Evolutionary conservation across 1,140 invertebrate genomes (phyloP), one percentile per base, ranked within the genome.

Genomic region (Drosophila paulistorum): DNA sequence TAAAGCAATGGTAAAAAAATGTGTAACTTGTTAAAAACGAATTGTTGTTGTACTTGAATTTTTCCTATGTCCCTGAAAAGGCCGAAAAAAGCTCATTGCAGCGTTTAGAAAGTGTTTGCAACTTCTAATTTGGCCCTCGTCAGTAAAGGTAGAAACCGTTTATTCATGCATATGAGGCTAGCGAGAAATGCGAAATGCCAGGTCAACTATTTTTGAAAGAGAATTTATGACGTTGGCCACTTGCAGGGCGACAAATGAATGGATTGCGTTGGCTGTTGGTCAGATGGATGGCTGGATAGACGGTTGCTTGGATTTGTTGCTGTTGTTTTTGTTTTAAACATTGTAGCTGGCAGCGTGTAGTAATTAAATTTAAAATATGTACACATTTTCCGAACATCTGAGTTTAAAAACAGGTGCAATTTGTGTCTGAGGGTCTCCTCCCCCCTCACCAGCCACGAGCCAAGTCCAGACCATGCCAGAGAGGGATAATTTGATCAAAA

Each of bases 321-420:
- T 51, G 79, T 33, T 67, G 70, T 63, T 63, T 71, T 59, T 74
- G 77, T 81, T 69, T 23, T 66, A 54, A 63, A 7, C n/a, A 39
- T 71, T 77, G 74, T 66, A 70, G 70, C 71, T 76, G 57, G 75
- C 71, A 64, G 75, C 64, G 76, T 73, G 69, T 79, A 87, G 83
- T 87, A 87, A 87, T 87, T 87, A 87, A 87, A 87, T 87, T 87
- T 87, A 87, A 87, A 86, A 86, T 86, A 86, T 86, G 83, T 83
- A 83, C 70, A 79, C 75, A 81, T 74, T 76, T 76, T 65, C 57
- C 78, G 78, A 71, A 79, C 65, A 81, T 79, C 80, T 87, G 83
- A 74, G 70, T 71, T 81, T 77, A 74, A 84, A 77, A 82, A 75
- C 79, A 79, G 72, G 72, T 82, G 78, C 79, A 71, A 54, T 67